Base-by-base conservation (phyloP, 2,888 invertebrate genomes). In the Nesidiocoris tenuis region DNA sequence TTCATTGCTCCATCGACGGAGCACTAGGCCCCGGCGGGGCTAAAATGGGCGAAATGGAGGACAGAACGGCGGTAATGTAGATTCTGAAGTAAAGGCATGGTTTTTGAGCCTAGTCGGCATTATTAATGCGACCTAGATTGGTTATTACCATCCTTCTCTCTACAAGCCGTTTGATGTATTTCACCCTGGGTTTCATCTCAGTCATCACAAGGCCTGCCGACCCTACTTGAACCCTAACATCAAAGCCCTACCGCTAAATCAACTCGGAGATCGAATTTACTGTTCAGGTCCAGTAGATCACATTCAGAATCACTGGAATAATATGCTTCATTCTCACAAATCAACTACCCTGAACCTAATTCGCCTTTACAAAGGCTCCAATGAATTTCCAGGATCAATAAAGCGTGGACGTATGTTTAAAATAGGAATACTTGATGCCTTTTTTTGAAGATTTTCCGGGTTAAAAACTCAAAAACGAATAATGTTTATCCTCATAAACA, bases 101-200 rank as follows among this genome's bases (percentile, higher is more conserved):
- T 23, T 24, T 64, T 24, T 64, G 25, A 24, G 25, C 24, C 64
- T 64, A 64, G 24, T 24, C 25, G 25, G 25, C 64, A 64, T 24
- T 64, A 64, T 64, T 64, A 64, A 64, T 64, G 64, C 64, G 64
- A 64, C 64, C 64, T 64, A 64, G 64, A 64, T 64, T 64, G 64
- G 64, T 64, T 64, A 24, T 64, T 64, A 64, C 64, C 24, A 9
- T 39, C 39, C 39, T 39, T 12, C 12, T 3, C 39, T 12, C 39
- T 39, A 7, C 39, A 39, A 7, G 12, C 12, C 12, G 5, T 39
- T 12, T 39, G 39, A 39, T 39, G 39, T 39, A 39, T 39, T 7
- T 39, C 39, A 39, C 12, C 39, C 12, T 39, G 39, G 39, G 39
- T 39, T 39, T 39, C 39, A 39, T 39, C 39, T 7, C 39, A 39